phyloP scores from a whole-genome alignment of 2,888 invertebrate species.

The Nemapogon koenigi region DNA sequence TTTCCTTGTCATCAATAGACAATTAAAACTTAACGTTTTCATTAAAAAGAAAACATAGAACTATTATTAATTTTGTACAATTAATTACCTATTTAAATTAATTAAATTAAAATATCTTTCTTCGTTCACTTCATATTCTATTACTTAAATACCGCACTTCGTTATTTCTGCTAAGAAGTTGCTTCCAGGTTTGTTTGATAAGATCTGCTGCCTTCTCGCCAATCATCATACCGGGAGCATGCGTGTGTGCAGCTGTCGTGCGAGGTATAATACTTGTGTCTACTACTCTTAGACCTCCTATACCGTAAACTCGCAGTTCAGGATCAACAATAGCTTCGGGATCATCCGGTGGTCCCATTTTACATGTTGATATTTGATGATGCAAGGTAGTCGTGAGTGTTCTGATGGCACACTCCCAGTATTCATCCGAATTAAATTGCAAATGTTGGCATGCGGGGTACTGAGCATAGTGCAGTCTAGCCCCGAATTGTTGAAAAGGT shows the following conservation, averaged over 20 bases:
- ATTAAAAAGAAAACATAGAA: too few species aligned
- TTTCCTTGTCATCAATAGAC: too few species aligned
- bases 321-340: conserved; percentile 70
- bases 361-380: conserved; percentile 70
- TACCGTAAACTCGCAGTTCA: conserved; percentile 53
- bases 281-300: conserved; percentile 51
- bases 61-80: too few species aligned
- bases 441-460: conserved; percentile 67
- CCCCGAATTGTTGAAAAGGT: conserved; percentile 58
- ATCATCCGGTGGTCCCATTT: conserved; percentile 70
- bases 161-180: too few species aligned
- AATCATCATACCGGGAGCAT: conserved; percentile 64
- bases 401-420: conserved; percentile 71
- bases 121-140: too few species aligned
- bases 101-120: too few species aligned
- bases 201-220: conserved; percentile 64
- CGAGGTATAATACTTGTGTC: conserved; percentile 63
- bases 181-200: conserved; percentile 50
- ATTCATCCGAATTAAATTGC: conserved; percentile 61
- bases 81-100: too few species aligned
- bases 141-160: too few species aligned
- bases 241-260: conserved; percentile 60
- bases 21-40: too few species aligned
- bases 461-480: conserved; percentile 53
- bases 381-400: conserved; percentile 68